Percentiles rank a stretch among this genome's conserved stretches.
Evolutionary conservation across 2,113 vertebrate species (phyloP).

Genomic region (Columbina picui): DNA sequence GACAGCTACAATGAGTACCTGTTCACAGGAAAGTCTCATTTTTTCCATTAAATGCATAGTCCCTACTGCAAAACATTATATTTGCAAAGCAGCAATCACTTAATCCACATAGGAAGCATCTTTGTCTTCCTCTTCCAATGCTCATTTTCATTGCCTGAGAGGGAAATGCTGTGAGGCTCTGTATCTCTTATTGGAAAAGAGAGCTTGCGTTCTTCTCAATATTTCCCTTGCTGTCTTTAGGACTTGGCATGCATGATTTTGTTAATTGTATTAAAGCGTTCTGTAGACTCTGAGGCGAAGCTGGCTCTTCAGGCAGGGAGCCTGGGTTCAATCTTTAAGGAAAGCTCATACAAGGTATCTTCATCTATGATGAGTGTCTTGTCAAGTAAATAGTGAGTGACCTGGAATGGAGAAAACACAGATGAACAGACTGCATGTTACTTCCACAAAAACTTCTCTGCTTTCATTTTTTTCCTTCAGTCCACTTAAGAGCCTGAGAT

Average conservation of each 20-base stretch:
- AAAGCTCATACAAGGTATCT: slow-evolving; percentile 95
- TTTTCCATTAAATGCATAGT: background rate
- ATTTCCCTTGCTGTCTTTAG: background rate
- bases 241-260: slow-evolving; percentile 49
- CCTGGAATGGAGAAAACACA: slow-evolving; percentile 74
- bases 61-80: background rate
- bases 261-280: slow-evolving; percentile 26
- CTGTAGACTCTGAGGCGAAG: slow-evolving; percentile 25
- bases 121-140: slow-evolving; percentile 24
- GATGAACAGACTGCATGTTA: background rate
- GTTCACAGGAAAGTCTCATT: background rate
- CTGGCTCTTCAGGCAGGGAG: slow-evolving; percentile 88
- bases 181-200: slow-evolving; percentile 41
- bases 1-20: background rate
- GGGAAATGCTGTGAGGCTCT: slow-evolving; percentile 41
- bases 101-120: background rate
- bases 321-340: slow-evolving; percentile 95
- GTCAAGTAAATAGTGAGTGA: slow-evolving; percentile 96
- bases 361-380: slow-evolving; percentile 96
- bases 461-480: background rate
- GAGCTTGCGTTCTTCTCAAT: slow-evolving; percentile 15
- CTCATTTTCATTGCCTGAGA: slow-evolving; percentile 30
- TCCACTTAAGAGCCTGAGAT: background rate
- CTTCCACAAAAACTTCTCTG: background rate
- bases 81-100: slow-evolving; percentile 7